Conservation (phyloP, 2,888 invertebrate species). For the Apomyelois bistriatella region DNA sequence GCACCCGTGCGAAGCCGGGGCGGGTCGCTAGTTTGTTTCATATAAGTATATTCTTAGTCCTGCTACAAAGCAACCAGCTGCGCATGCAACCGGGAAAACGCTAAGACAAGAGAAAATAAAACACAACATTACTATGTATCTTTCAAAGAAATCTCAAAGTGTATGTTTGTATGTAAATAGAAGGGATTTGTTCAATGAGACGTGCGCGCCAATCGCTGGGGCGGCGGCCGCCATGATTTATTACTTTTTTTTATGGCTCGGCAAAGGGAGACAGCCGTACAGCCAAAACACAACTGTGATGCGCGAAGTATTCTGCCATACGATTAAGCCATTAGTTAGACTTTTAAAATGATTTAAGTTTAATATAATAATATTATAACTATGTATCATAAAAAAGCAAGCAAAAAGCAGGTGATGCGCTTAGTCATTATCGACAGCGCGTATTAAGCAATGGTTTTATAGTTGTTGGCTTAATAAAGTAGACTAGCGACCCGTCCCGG, state of each 20-base stretch:
- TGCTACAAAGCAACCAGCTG: too few relatives aligned
- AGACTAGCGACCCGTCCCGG: too few relatives aligned
- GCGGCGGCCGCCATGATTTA: conserved; percentile 9
- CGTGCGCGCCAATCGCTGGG: conserved; percentile 4
- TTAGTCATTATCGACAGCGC: too few relatives aligned
- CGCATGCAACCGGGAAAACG: neutral
- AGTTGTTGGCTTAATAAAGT: too few relatives aligned
- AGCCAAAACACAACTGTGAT: neutral
- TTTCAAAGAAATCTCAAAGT: neutral
- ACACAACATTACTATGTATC: conserved; percentile 1
- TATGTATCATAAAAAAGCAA: too few relatives aligned
- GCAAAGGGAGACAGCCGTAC: neutral
- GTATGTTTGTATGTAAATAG: conserved; percentile 1
- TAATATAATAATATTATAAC: too few relatives aligned
- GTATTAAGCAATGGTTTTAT: too few relatives aligned
- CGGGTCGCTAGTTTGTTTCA: too few relatives aligned
- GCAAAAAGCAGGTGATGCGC: too few relatives aligned
- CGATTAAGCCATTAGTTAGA: neutral
- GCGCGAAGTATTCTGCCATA: neutral
- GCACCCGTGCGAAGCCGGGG: too few relatives aligned
- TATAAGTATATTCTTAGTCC: too few relatives aligned
- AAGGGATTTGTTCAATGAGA: conserved; percentile 3
- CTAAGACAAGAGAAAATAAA: neutral
- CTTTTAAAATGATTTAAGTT: neutral
- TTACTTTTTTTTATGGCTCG: neutral